These are phyloP conservation scores for Drosophila auraria DNA, from an alignment of 1,140 invertebrate species.

Conservation along the genomic window DNA sequence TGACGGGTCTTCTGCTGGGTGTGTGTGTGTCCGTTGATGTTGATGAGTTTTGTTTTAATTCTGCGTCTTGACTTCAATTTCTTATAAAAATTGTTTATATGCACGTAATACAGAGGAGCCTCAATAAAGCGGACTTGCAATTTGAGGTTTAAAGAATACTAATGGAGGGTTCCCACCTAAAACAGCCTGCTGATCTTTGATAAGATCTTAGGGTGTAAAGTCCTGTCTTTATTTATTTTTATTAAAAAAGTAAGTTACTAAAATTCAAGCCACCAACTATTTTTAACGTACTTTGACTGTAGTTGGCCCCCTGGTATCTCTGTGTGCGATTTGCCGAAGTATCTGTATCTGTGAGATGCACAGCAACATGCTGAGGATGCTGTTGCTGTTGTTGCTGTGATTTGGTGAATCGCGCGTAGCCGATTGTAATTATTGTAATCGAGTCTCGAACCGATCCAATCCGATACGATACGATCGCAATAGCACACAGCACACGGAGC, in stretches of 20 bases:
- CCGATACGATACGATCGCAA: slow-evolving; percentile 80
- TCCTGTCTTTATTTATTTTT: not conserved
- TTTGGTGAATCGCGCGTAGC: slow-evolving; percentile 83
- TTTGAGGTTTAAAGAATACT: not conserved
- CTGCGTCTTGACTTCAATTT: slow-evolving; percentile 83
- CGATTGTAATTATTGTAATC: slow-evolving; percentile 85
- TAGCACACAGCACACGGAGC: slow-evolving; percentile 1
- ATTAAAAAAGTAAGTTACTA: not conserved
- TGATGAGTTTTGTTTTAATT: slow-evolving; percentile 84
- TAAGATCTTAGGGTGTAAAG: not conserved
- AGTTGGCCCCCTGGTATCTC: slow-evolving; percentile 5
- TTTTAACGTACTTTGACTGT: slow-evolving; percentile 21
- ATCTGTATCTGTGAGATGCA: slow-evolving; percentile 38
- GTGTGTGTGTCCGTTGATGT: slow-evolving; percentile 47
- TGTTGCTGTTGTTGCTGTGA: slow-evolving; percentile 55
- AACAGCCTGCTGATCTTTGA: not conserved
- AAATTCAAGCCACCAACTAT: not conserved
- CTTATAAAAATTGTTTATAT: slow-evolving; percentile 80
- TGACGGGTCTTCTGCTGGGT: slow-evolving; percentile 49
- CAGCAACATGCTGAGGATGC: slow-evolving; percentile 4
- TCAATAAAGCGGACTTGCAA: slow-evolving; percentile 6
- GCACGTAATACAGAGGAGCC: slow-evolving; percentile 59
- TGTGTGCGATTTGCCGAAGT: slow-evolving; percentile 15
- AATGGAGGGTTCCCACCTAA: not conserved
- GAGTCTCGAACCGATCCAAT: slow-evolving; percentile 83